Base-by-base conservation (phyloP, 1,140 invertebrate species). In the Myzus persicae region DNA sequence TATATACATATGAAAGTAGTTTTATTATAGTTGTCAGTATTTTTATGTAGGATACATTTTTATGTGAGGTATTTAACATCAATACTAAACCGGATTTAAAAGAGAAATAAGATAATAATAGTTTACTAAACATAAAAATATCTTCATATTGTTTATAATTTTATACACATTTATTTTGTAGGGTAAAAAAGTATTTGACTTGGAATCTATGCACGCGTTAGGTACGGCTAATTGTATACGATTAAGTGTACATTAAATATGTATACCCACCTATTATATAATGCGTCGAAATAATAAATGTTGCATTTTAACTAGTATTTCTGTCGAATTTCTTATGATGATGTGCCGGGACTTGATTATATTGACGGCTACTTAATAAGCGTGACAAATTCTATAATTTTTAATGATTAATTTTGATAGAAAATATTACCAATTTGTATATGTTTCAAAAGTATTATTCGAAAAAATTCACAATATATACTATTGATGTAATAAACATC, bases 61-160 rank as follows among this genome's bases (percentile, higher is more conserved):
- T 40, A 90, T 42, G n/a, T 40, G 46, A 59, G 8, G 24, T 40
- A 90, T 90, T 90, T 59, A 90, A 59, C 51, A 90, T 59, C 24
- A 40, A 40, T 59, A 54, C 40, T 59, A 90, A 90, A 90, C 88
- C 88, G 88, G 88, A 90, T 90, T 90, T 40, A 38, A 51, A 89
- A 89, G n/a, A 89, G 24, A 36, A 89, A 51, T n/a, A 46, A 20
- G 18, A 87, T 46, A 89, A 82, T 38, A 81, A 81, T 81, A n/a
- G 59, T 81, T 22, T 82, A 82, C 5, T 82, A 24, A 82, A 82
- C 76, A 38, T 38, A 76, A 67, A n/a, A 18, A 36, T 76, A 76
- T 5, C 14, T n/a, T 76, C 36, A n/a, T 76, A 76, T 76, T 76
- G 59, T 76, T 76, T n/a, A n/a, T 36, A n/a, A n/a, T 67, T 67